phyloP scores from a whole-genome alignment of 2,797 vertebrate species.

The Agapornis canus region DNA sequence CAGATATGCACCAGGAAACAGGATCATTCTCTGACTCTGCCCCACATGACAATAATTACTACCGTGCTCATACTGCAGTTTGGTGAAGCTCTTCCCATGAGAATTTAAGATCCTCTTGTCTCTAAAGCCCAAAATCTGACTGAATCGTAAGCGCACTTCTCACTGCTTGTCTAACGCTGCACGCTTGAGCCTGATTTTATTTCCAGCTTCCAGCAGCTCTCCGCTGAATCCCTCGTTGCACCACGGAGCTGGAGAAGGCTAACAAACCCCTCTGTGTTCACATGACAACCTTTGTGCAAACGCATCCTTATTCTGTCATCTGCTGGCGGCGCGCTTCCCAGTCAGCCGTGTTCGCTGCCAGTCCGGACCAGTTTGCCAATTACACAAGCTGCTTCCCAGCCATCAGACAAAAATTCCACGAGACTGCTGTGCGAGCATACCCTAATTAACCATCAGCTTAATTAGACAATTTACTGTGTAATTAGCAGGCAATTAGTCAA shows the following conservation, averaged over 20 bases:
- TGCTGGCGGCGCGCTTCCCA: conserved; percentile 78
- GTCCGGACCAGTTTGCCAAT: conserved; percentile 87
- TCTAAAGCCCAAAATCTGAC: neutral
- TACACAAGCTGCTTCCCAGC: conserved; percentile 88
- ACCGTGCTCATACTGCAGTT: neutral
- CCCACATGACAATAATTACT: neutral
- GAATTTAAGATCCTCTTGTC: neutral
- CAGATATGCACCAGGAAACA: neutral
- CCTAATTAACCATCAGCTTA: conserved; percentile 96
- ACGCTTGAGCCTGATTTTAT: neutral
- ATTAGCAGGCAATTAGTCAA: conserved; percentile 97
- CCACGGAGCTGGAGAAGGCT: conserved; percentile 62
- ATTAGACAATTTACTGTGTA: conserved; percentile 98
- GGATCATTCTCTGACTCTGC: neutral
- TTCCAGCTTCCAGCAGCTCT: conserved; percentile 33
- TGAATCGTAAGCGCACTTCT: neutral
- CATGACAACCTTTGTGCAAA: conserved; percentile 75
- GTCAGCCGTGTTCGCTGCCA: conserved; percentile 80
- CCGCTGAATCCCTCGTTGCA: conserved; percentile 23
- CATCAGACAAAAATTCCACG: conserved; percentile 88
- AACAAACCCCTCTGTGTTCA: conserved; percentile 73
- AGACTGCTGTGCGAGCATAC: conserved; percentile 91
- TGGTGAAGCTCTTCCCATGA: neutral
- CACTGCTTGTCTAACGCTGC: neutral
- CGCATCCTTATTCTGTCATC: conserved; percentile 79